Evolutionary conservation across 2,888 invertebrate genomes (phyloP), one percentile per base, ranked within the genome.

Genomic region (Clostera curtula): DNA sequence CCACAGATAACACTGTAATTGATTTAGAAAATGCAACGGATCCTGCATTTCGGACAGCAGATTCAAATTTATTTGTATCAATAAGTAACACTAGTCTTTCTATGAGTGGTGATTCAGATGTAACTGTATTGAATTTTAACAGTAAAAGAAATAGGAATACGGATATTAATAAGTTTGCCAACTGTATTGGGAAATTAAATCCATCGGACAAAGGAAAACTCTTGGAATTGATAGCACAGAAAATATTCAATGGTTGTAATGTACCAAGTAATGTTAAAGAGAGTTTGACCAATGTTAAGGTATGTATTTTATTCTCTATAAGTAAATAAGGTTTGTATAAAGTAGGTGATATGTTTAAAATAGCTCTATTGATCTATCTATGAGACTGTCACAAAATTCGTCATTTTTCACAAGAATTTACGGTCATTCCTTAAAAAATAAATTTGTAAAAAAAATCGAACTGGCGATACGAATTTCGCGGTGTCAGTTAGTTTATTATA

Each of bases 41-140:
- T 11, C 3, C 2, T 27, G 45, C 48, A 2, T 34, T 43, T 4
- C 59, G 66, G 3, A 34, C 29, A 4, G 40, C 44, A 5, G 72
- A 76, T 3, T 67, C 63, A 23, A 47, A 53, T 0, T 5, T 72
- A n/a, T n/a, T n/a, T n/a, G 43, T 63, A 0, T 59, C 69, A 0
- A 36, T 49, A 3, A 63, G 58, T 12, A 54, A 56, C 10, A 27
- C 45, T 0, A 62, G 49, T 37, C 36, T 72, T 4, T 50, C 48
- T 1, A 61, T 72, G 55, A 75, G 71, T 9, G 69, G 70, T 1
- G 79, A 77, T 16, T 80, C 82, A 0, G 62, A 79, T 2, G 69
- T 80, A 0, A 79, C 80, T 0, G 59, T 80, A 0, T 6, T 72
- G 7, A 32, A 8, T n/a, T n/a, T n/a, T 1, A 15, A 38, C 11